A percentile compares a stretch with the other conserved stretches of the same genome.
phyloP scores from a whole-genome alignment of 2,113 vertebrate species.

The Gopherus flavomarginatus region DNA sequence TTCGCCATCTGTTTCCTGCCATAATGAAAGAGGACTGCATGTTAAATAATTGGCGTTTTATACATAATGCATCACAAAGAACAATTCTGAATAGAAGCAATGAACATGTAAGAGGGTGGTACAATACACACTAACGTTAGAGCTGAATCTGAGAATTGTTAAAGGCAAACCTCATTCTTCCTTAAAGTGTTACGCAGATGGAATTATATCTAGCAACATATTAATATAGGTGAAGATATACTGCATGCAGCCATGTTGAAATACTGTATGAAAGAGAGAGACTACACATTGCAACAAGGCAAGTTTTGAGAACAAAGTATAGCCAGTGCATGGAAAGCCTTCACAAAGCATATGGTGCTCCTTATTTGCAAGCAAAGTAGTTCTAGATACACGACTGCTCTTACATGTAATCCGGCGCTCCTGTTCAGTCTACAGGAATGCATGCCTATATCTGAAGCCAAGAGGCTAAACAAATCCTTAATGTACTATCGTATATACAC shows the following conservation, averaged over 20 bases:
- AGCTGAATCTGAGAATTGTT: slow-evolving; percentile 16
- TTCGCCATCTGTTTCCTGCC: slow-evolving; percentile 53
- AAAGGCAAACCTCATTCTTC: slow-evolving; percentile 6
- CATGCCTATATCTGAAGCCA: slow-evolving; percentile 38
- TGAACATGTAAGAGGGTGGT: slow-evolving; percentile 16
- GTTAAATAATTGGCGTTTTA: slow-evolving; percentile 67
- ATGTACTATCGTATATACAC: neutral
- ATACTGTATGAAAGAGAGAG: neutral
- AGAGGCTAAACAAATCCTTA: slow-evolving; percentile 41
- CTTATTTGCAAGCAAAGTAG: slow-evolving; percentile 60
- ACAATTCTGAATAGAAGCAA: slow-evolving; percentile 37
- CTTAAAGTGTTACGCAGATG: slow-evolving; percentile 39
- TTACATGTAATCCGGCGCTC: slow-evolving; percentile 15
- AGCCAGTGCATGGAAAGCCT: slow-evolving; percentile 60
- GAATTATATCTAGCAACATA: slow-evolving; percentile 38
- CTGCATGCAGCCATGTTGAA: slow-evolving; percentile 68
- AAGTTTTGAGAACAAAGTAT: slow-evolving; percentile 13
- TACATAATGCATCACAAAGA: slow-evolving; percentile 39
- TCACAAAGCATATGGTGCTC: slow-evolving; percentile 43
- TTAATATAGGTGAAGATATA: slow-evolving; percentile 33
- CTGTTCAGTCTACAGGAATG: slow-evolving; percentile 52
- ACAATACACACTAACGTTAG: neutral
- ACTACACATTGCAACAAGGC: slow-evolving; percentile 18
- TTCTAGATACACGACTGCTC: slow-evolving; percentile 41
- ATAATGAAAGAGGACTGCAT: slow-evolving; percentile 59